Evolutionary conservation across 2,113 vertebrate species (phyloP), one percentile per base, ranked within the genome.

Genomic region (Donacobius atricapilla): DNA sequence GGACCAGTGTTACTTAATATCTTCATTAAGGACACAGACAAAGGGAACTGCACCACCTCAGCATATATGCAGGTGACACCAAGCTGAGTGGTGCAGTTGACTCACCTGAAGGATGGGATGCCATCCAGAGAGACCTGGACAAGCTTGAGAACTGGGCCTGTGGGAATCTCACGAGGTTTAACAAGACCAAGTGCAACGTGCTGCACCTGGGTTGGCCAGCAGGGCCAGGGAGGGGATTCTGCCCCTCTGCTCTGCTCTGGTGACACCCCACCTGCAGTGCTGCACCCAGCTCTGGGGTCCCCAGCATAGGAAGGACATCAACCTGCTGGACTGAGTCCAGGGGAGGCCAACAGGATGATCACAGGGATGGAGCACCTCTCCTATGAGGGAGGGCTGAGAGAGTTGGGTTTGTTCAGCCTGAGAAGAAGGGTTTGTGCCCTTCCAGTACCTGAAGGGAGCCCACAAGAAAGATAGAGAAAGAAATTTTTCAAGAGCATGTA

Each of bases 321-420:
- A 11, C 9, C 17, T 37, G 9, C 2, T 35, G 42, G 5, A 44
- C 0, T 0, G 2, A 65, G 51, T 20, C 51, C 57, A 73, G 76
- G 58, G 37, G 37, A 73, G 37, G 20, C 15, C 22, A 73, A 19
- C 51, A 51, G 16, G 37, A 15, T 24, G 7, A 65, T 33, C 4
- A 57, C 17, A 50, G 22, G 31, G 21, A 44, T 33, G 18, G 14
- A 80, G 12, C 6, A 57, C 8, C 22, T 50, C 27, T 51, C 27
- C 31, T 44, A 0, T 22, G 22, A 72, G 18, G 18, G 3, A 72
- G 44, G 15, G 35, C 31, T 88, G 11, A 72, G 17, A 48, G 35
- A 50, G 10, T 3, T 72, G 6, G 8, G 27, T 13, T 31, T 50
- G 50, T 72, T 88, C 31, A 50, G 22, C 22, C 31, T 50, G 58